phyloP scores from a whole-genome alignment of 2,797 vertebrate species.

The Leptatherina wallacei region DNA sequence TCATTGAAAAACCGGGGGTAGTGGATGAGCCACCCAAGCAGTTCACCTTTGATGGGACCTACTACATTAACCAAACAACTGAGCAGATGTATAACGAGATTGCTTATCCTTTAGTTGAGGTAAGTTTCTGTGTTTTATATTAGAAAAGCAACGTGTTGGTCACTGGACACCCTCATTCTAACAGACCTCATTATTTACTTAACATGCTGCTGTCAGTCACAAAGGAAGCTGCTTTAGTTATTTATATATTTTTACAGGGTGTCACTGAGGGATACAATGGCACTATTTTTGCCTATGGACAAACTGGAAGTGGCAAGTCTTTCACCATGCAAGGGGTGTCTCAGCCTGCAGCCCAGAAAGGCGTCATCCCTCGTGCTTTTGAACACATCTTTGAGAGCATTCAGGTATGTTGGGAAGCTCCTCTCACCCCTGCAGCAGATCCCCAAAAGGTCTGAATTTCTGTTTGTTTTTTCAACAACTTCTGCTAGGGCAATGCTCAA shows the following conservation, averaged over 20 bases:
- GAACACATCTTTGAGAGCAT: constrained; percentile 90
- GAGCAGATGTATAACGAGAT: constrained; percentile 93
- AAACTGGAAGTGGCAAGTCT: constrained; percentile 94
- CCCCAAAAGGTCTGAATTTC: not conserved
- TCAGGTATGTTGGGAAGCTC: constrained; percentile 45
- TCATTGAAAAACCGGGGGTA: constrained; percentile 83
- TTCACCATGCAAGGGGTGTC: constrained; percentile 92
- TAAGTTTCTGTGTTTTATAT: constrained; percentile 57
- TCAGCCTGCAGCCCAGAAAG: constrained; percentile 83
- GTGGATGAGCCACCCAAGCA: constrained; percentile 85
- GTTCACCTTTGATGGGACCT: constrained; percentile 92
- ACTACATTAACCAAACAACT: constrained; percentile 84
- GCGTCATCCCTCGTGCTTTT: constrained; percentile 89
- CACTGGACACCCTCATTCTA: constrained; percentile 60
- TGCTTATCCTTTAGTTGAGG: constrained; percentile 89
- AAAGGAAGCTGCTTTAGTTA: not conserved
- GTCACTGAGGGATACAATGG: constrained; percentile 93
- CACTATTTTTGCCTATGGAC: constrained; percentile 92
- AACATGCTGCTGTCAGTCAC: constrained; percentile 37
- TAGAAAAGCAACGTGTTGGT: constrained; percentile 19
- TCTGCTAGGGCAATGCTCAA: not conserved
- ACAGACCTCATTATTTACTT: constrained; percentile 54
- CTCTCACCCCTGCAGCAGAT: not conserved
- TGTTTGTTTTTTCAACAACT: not conserved
- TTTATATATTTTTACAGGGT: constrained; percentile 75